Conservation (phyloP, 2,113 vertebrate genomes). For the Phalacrocorax brasilianus region DNA sequence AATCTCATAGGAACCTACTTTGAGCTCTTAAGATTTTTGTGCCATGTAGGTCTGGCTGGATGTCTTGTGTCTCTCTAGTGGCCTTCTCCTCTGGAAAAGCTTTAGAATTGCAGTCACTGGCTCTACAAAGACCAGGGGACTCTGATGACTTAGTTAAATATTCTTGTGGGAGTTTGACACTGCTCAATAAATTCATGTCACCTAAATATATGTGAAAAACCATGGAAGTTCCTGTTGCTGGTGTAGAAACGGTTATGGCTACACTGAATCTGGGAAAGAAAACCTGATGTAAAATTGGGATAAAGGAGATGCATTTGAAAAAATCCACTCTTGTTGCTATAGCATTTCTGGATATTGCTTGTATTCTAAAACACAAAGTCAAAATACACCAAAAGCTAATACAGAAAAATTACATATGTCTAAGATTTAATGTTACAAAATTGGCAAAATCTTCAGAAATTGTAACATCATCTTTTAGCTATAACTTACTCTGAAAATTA, state of each 20-base stretch:
- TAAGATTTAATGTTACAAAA: background rate
- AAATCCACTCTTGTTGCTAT: background rate
- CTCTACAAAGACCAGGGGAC: background rate
- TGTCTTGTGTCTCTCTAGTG: background rate
- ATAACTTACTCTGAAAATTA: conserved; percentile 15
- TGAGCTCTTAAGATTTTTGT: background rate
- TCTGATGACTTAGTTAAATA: background rate
- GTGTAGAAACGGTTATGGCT: background rate
- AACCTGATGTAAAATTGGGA: background rate
- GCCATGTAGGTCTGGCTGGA: background rate
- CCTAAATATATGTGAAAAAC: background rate
- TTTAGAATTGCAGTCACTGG: background rate
- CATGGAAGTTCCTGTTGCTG: background rate
- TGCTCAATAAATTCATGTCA: background rate
- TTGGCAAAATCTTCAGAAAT: background rate
- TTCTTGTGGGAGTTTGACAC: background rate
- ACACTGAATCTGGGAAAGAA: background rate
- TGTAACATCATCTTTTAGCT: background rate
- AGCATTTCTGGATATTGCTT: background rate
- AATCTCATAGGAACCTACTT: background rate
- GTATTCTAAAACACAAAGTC: background rate
- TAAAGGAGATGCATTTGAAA: background rate
- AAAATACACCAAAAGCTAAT: background rate
- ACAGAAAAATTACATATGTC: background rate
- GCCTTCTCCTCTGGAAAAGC: background rate